A percentile compares a stretch with the other conserved stretches of the same genome.
These are phyloP conservation scores for Epinotia ramella DNA, from an alignment of 2,888 invertebrate species.

Conservation along the genomic window DNA sequence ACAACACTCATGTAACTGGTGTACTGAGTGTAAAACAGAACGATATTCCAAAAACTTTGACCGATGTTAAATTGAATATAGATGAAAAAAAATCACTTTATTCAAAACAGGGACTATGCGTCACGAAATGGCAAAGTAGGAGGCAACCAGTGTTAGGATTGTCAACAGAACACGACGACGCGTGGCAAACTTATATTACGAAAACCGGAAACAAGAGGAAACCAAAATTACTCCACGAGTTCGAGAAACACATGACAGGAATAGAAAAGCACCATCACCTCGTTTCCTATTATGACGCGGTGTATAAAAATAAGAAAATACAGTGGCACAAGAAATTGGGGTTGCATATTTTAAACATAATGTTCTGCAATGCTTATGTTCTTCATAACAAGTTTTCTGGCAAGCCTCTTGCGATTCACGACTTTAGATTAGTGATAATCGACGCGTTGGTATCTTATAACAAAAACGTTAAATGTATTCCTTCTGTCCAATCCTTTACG, in stretches of 20 bases:
- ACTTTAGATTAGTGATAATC: conserved; percentile 21
- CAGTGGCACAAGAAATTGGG: conserved; percentile 26
- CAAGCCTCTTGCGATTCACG: conserved; percentile 19
- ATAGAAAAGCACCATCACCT: conserved; percentile 30
- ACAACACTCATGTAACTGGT: conserved; percentile 34
- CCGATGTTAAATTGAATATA: not conserved
- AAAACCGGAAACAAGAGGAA: conserved; percentile 25
- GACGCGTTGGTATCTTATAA: conserved; percentile 32
- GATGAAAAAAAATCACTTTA: conserved; percentile 20
- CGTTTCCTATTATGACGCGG: conserved; percentile 19
- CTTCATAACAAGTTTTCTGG: conserved; percentile 16
- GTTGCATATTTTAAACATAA: conserved; percentile 31
- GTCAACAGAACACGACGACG: conserved; percentile 34
- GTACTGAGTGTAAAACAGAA: conserved; percentile 7
- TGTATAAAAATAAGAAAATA: conserved; percentile 27
- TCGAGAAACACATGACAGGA: conserved; percentile 31
- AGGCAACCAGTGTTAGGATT: conserved; percentile 16
- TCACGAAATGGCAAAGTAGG: conserved; percentile 27
- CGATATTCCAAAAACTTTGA: conserved; percentile 11
- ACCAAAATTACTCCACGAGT: conserved; percentile 22
- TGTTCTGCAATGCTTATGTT: conserved; percentile 38
- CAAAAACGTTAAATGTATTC: conserved; percentile 2
- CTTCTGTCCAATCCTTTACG: not conserved
- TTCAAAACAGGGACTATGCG: conserved; percentile 32
- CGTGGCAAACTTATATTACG: conserved; percentile 11